Evolutionary conservation across 2,113 vertebrate genomes (phyloP).

Genomic region (Oreotrochilus melanogaster): DNA sequence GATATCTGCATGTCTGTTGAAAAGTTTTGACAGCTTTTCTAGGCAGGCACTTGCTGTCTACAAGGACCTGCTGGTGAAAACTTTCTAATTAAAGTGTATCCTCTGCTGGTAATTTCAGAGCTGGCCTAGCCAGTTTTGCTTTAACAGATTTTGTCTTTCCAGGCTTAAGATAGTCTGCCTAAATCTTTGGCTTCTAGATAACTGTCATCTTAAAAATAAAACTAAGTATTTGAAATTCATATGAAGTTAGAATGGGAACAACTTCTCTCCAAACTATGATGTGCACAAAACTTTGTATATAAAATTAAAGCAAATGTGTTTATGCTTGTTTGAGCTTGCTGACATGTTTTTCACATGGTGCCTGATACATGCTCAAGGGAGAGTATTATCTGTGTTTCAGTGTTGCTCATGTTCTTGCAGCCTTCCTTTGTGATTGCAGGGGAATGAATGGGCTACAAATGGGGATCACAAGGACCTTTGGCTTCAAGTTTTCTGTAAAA

Average conservation of each 20-base stretch:
- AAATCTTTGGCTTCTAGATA: slow-evolving; percentile 26
- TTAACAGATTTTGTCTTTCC: slow-evolving; percentile 57
- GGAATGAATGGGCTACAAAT: neutral
- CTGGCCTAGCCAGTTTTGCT: neutral
- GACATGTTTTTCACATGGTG: neutral
- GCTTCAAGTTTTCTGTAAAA: too few species aligned
- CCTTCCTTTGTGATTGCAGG: neutral
- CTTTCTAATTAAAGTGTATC: neutral
- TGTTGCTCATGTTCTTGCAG: neutral
- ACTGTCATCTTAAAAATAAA: slow-evolving; percentile 36
- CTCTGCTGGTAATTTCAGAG: neutral
- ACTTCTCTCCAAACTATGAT: neutral
- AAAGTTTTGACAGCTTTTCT: neutral
- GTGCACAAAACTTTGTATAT: neutral
- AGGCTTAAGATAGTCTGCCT: neutral
- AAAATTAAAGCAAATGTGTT: neutral
- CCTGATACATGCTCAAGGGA: neutral
- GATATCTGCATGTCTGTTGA: neutral
- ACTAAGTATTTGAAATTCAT: slow-evolving; percentile 44
- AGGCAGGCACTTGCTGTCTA: neutral
- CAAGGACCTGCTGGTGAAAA: neutral
- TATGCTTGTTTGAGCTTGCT: neutral
- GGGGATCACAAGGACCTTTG: neutral
- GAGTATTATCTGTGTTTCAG: neutral
- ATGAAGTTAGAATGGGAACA: slow-evolving; percentile 14